Conservation (phyloP, 2,888 invertebrate species). For the Galerucella nymphaeae region DNA sequence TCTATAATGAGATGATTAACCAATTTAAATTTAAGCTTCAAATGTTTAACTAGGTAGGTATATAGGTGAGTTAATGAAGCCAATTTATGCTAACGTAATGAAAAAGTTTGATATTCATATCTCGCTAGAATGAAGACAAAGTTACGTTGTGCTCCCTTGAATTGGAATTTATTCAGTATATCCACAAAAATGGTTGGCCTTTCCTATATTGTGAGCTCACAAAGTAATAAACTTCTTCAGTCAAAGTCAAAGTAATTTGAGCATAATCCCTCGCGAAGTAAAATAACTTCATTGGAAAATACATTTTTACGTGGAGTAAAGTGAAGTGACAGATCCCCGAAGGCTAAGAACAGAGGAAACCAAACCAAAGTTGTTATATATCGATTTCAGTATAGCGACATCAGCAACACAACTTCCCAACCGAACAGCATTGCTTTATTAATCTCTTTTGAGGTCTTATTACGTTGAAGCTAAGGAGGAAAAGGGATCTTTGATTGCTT, state of each 20-base stretch:
- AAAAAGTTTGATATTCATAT: slow-evolving; percentile 27
- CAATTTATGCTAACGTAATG: slow-evolving; percentile 21
- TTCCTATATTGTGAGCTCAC: too few species aligned
- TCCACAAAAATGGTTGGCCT: too few species aligned
- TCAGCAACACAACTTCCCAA: slow-evolving; percentile 33
- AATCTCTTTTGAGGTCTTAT: slow-evolving; percentile 46
- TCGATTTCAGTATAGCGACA: slow-evolving; percentile 21
- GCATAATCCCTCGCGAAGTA: neutral
- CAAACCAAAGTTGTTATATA: slow-evolving; percentile 21
- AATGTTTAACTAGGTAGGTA: slow-evolving; percentile 32
- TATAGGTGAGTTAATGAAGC: slow-evolving; percentile 17
- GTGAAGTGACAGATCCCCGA: slow-evolving; percentile 7
- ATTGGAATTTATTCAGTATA: neutral
- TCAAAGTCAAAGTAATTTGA: neutral
- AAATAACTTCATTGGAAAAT: slow-evolving; percentile 2
- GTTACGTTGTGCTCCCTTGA: slow-evolving; percentile 1
- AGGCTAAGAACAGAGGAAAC: slow-evolving; percentile 17
- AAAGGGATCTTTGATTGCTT: slow-evolving; percentile 51
- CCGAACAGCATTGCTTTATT: slow-evolving; percentile 38
- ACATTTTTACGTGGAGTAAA: slow-evolving; percentile 8
- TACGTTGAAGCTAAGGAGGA: slow-evolving; percentile 42
- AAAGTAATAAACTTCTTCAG: too few species aligned
- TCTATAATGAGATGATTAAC: slow-evolving; percentile 14
- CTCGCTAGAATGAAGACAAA: slow-evolving; percentile 7
- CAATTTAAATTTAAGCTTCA: slow-evolving; percentile 30